Percentiles rank a stretch among this genome's conserved stretches.
phyloP scores from a whole-genome alignment of 2,113 vertebrate genomes.

The Melanerpes formicivorus region DNA sequence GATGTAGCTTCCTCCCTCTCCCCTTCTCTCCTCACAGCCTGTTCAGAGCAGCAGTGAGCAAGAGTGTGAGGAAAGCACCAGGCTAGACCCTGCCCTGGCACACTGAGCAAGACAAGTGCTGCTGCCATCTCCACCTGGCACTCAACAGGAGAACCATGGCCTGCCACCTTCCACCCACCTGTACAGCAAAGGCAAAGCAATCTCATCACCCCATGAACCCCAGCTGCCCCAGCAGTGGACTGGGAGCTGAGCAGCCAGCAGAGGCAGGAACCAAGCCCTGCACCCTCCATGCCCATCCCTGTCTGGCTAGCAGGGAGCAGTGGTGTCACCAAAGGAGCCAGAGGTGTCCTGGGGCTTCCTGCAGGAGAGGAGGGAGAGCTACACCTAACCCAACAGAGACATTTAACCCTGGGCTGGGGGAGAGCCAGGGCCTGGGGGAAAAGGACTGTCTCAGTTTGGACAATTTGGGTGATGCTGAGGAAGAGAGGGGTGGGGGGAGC shows the following conservation, averaged over 20 bases:
- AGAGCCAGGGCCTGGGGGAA: neutral
- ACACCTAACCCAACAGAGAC: neutral
- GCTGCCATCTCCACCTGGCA: conserved; percentile 66
- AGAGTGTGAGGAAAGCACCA: conserved; percentile 53
- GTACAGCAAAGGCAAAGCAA: conserved; percentile 54
- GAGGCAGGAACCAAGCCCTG: neutral
- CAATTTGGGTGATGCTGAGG: neutral
- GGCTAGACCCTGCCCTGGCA: conserved; percentile 69
- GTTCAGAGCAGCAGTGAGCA: conserved; percentile 49
- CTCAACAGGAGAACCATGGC: conserved; percentile 71
- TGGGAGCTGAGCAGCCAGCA: conserved; percentile 14
- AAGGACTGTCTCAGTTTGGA: neutral
- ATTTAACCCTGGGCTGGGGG: neutral
- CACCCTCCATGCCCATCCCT: neutral
- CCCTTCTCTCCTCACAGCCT: conserved; percentile 49
- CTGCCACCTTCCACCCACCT: conserved; percentile 57
- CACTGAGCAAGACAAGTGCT: conserved; percentile 66
- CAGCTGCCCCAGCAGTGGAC: neutral
- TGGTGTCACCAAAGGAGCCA: conserved; percentile 2
- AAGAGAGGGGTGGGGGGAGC: neutral
- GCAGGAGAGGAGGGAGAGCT: conserved; percentile 23
- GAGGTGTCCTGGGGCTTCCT: conserved; percentile 33
- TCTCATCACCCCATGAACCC: conserved; percentile 29
- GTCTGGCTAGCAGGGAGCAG: neutral
- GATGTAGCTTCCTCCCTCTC: neutral